A percentile compares a stretch with the other conserved stretches of the same genome.
These are phyloP conservation scores for Machimus atricapillus DNA, from an alignment of 2,888 invertebrate genomes.

Conservation along the genomic window DNA sequence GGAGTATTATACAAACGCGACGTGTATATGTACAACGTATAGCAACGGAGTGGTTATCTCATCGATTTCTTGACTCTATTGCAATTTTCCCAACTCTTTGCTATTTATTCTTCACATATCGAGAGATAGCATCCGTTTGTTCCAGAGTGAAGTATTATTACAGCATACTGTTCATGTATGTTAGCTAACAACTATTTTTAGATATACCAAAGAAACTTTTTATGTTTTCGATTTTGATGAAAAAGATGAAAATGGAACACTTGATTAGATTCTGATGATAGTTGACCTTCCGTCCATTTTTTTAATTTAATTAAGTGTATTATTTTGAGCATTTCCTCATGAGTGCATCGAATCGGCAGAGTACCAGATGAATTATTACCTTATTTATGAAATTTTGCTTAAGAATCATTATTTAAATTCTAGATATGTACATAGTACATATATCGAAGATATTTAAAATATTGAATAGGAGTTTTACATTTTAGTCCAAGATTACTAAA, in stretches of 20 bases:
- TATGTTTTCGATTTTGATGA: not conserved
- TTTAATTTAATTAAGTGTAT: too few species aligned
- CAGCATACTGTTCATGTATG: not conserved
- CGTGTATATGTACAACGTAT: not conserved
- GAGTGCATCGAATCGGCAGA: too few species aligned
- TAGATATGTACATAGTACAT: too few species aligned
- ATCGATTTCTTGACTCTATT: not conserved
- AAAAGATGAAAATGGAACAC: not conserved
- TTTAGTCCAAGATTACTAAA: too few species aligned
- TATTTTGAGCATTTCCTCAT: too few species aligned
- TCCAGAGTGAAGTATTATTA: not conserved
- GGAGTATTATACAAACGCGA: not conserved
- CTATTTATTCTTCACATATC: not conserved
- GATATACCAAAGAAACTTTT: not conserved
- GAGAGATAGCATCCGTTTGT: not conserved
- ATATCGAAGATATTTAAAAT: too few species aligned
- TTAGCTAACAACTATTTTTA: not conserved
- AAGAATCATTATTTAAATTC: too few species aligned
- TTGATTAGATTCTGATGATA: not conserved
- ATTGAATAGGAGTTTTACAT: too few species aligned
- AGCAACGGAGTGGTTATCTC: not conserved
- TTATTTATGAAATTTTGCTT: too few species aligned
- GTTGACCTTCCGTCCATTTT: not conserved
- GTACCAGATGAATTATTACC: too few species aligned
- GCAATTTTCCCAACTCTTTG: not conserved